These are phyloP conservation scores for Tetropium fuscum DNA, from an alignment of 2,888 invertebrate species.

Conservation along the genomic window DNA sequence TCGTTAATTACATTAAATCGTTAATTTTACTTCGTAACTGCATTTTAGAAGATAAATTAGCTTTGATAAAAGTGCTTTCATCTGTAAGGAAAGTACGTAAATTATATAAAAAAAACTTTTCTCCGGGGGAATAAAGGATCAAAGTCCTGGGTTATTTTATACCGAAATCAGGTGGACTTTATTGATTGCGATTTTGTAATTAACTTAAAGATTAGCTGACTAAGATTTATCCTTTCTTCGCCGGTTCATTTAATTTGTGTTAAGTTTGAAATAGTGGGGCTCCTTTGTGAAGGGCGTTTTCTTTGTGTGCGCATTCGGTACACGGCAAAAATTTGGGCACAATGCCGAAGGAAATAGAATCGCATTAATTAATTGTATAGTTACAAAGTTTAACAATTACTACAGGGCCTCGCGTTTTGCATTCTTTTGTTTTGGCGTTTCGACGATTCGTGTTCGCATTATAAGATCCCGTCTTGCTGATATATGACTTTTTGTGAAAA, in stretches of 20 bases:
- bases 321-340: too few relatives aligned
- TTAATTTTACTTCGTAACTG: slow-evolving; percentile 46
- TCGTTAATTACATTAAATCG: slow-evolving; percentile 42
- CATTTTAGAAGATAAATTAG: slow-evolving; percentile 56
- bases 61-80: slow-evolving; percentile 56
- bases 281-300: background rate
- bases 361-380: too few relatives aligned
- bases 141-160: slow-evolving; percentile 31
- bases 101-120: slow-evolving; percentile 29
- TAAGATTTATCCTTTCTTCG: slow-evolving; percentile 24
- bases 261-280: slow-evolving; percentile 1
- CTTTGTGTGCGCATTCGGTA: too few relatives aligned
- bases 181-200: slow-evolving; percentile 45
- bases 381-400: too few relatives aligned
- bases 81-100: slow-evolving; percentile 41
- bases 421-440: too few relatives aligned
- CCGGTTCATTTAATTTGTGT: slow-evolving; percentile 21
- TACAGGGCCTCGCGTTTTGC: too few relatives aligned
- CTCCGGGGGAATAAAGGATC: slow-evolving; percentile 28
- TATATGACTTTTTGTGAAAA: too few relatives aligned
- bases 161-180: slow-evolving; percentile 39
- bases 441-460: too few relatives aligned
- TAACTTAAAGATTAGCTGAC: slow-evolving; percentile 34
- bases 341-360: too few relatives aligned
- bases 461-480: too few relatives aligned